Evolutionary conservation across 2,888 invertebrate genomes (phyloP).

Genomic region (Dione juno): DNA sequence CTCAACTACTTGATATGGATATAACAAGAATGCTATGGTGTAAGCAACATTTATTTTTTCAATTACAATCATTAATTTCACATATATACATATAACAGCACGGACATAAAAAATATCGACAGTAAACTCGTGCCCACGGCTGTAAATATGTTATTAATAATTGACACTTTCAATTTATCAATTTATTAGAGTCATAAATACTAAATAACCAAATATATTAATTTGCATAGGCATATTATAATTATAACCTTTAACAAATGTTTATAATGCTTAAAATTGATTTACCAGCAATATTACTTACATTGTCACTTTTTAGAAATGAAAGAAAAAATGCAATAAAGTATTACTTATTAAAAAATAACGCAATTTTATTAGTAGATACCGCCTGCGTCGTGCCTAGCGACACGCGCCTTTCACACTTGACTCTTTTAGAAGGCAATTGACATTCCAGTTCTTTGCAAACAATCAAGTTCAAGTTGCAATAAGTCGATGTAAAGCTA

Average conservation of each 20-base stretch:
- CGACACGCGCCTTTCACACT: constrained; percentile 46
- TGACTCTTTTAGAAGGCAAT: constrained; percentile 63
- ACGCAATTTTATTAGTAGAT: constrained; percentile 26
- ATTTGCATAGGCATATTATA: neutral
- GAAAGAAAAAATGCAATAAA: neutral
- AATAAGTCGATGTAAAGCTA: constrained; percentile 38
- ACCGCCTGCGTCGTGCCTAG: constrained; percentile 35
- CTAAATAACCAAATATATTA: constrained; percentile 5
- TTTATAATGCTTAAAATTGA: neutral
- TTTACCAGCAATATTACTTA: neutral
- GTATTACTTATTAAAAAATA: constrained; percentile 9
- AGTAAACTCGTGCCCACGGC: constrained; percentile 4
- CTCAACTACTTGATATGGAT: neutral
- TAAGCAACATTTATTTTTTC: neutral
- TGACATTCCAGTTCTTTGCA: constrained; percentile 63
- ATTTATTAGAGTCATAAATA: constrained; percentile 19
- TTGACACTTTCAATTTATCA: constrained; percentile 13
- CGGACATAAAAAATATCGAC: constrained; percentile 12
- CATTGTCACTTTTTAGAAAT: neutral
- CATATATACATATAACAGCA: neutral
- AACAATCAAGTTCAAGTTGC: constrained; percentile 59
- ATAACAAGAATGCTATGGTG: neutral
- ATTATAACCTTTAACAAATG: neutral
- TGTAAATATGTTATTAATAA: constrained; percentile 12
- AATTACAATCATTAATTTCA: constrained; percentile 15